Conservation (phyloP, 2,888 invertebrate genomes). For the Zygothrica quintamaculata region DNA sequence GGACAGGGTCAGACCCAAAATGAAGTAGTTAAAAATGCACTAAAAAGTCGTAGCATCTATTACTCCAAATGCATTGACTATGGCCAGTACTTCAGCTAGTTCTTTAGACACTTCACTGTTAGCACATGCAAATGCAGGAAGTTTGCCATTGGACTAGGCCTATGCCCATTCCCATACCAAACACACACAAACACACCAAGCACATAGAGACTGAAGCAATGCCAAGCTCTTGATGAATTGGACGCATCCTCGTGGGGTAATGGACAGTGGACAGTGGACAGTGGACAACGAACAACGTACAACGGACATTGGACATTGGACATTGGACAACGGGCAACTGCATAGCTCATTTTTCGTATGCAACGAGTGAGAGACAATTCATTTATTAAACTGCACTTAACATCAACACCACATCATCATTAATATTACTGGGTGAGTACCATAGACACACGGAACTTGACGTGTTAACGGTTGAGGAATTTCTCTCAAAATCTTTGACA, state of each 20-base stretch:
- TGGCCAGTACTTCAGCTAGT: constrained; percentile 33
- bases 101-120: constrained; percentile 6
- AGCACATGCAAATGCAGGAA: constrained; percentile 54
- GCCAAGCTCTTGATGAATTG: constrained; percentile 66
- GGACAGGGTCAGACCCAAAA: constrained; percentile 33
- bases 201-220: constrained; percentile 7
- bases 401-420: constrained; percentile 84
- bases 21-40: constrained; percentile 60
- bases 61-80: constrained; percentile 51
- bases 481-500: constrained; percentile 27
- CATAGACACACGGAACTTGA: constrained; percentile 35
- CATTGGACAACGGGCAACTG: constrained; percentile 23
- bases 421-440: constrained; percentile 61
- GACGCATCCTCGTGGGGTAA: constrained; percentile 56
- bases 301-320: constrained; percentile 43
- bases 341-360: constrained; percentile 60
- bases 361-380: constrained; percentile 72
- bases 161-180: constrained; percentile 15
- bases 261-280: constrained; percentile 27
- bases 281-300: constrained; percentile 21
- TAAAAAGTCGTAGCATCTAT: constrained; percentile 51
- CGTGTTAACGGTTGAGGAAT: constrained; percentile 30
- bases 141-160: constrained; percentile 24
- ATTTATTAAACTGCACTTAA: constrained; percentile 84
- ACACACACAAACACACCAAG: neutral